A percentile compares a stretch with the other conserved stretches of the same genome.
These are phyloP conservation scores for Drosophila algonquin DNA, from an alignment of 2,888 invertebrate species.

Conservation along the genomic window DNA sequence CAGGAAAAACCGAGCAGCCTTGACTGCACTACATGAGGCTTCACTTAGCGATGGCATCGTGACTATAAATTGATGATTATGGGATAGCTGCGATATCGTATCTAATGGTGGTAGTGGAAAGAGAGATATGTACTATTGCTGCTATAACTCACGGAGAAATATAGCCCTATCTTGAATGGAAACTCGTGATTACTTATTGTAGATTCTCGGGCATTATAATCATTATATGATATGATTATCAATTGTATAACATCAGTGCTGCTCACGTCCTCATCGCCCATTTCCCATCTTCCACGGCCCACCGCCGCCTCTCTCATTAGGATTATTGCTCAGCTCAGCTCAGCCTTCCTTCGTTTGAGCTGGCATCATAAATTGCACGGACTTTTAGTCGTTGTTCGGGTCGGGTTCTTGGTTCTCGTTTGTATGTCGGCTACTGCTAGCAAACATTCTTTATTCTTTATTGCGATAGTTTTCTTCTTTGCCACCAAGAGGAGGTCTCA, in stretches of 20 bases:
- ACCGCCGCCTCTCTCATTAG: constrained; percentile 50
- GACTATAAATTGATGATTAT: constrained; percentile 14
- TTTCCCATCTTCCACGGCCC: constrained; percentile 14
- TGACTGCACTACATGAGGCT: constrained; percentile 14
- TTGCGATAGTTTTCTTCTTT: constrained; percentile 19
- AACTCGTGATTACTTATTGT: background rate
- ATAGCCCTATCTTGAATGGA: background rate
- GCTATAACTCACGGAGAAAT: background rate
- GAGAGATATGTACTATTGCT: background rate
- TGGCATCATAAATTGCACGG: constrained; percentile 30
- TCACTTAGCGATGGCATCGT: constrained; percentile 26
- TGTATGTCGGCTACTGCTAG: background rate
- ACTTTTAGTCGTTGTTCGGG: background rate
- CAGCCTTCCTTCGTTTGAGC: constrained; percentile 24
- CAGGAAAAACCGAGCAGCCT: constrained; percentile 7
- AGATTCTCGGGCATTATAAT: background rate
- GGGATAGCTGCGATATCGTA: background rate
- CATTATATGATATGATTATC: background rate
- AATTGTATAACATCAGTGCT: too few relatives aligned
- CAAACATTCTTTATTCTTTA: constrained; percentile 36
- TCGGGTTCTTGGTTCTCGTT: constrained; percentile 8
- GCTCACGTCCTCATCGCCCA: constrained; percentile 32
- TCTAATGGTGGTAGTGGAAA: too few relatives aligned
- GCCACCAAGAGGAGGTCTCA: background rate
- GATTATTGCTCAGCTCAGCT: constrained; percentile 25